Base-by-base conservation (phyloP, 2,113 vertebrate species). In the Aepyceros melampus region DNA sequence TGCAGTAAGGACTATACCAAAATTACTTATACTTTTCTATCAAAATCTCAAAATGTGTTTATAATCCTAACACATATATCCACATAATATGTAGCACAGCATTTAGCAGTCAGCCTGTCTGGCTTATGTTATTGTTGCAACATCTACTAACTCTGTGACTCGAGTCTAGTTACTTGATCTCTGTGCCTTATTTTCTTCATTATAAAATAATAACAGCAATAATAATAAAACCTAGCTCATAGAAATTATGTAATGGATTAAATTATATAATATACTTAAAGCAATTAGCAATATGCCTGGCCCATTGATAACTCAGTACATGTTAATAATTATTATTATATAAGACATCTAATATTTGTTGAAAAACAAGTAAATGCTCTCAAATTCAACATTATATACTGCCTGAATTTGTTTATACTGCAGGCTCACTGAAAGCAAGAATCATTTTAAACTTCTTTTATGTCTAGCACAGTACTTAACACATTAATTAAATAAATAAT, bases 311-410 rank as follows among this genome's bases (percentile, higher is more conserved):
- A 91, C 27, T 64, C 19, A 36, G 10, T 45, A n/a, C 23, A 64
- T 88, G 23, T 95, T 93, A 96, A 53, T 17, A 43, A 86, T 79
- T 67, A 58, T 67, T 95, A 95, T 81, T 88, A 79, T 27, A 64
- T 43, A 88, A 92, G 14, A 12, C 10, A 94, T 14, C 25, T 83
- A 89, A 78, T 64, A 95, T 64, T 94, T 94, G 21, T 79, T 89
- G 55, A 92, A 88, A 79, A 27, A 82, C 58, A 93, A 74, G 9
- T 74, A 86, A 97, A 93, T 71, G 49, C 17, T 47, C 40, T 74
- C 29, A 92, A 92, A 82, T 81, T 97, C 58, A 96, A 43, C 40
- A 88, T 86, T 47, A 93, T 84, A 53, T 58, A 94, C 40, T 85
- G 31, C 3, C 21, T 82, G 58, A 21, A 64, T 91, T 84, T 62